Conservation (phyloP, 2,888 invertebrate species). For the Erebia aethiops region DNA sequence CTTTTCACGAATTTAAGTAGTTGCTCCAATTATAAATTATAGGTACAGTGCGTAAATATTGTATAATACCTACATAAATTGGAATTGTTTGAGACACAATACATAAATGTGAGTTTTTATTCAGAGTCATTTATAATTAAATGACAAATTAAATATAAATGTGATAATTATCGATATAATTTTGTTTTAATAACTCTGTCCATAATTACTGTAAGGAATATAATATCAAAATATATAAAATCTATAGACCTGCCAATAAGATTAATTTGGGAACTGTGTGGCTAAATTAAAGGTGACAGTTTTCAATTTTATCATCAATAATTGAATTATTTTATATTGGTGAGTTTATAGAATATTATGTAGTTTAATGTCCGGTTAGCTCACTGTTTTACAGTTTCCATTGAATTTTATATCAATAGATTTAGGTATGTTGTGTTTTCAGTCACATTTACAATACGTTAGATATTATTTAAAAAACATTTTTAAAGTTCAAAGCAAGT, state of each 20-base stretch:
- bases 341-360: constrained; percentile 30
- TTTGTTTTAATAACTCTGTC: constrained; percentile 47
- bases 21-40: constrained; percentile 8
- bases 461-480: neutral
- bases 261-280: constrained; percentile 6
- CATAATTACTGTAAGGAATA: constrained; percentile 45
- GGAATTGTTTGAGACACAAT: constrained; percentile 31
- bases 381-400: constrained; percentile 40
- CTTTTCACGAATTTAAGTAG: constrained; percentile 8
- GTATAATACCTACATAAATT: neutral
- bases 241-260: constrained; percentile 36
- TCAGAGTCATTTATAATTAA: constrained; percentile 35
- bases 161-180: constrained; percentile 44
- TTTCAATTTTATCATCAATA: neutral
- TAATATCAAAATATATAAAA: constrained; percentile 40
- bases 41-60: constrained; percentile 10
- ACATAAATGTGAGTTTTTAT: constrained; percentile 29
- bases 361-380: constrained; percentile 39
- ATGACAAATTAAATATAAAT: constrained; percentile 42
- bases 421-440: constrained; percentile 41
- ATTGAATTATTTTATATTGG: constrained; percentile 20
- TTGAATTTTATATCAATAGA: constrained; percentile 43
- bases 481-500: neutral
- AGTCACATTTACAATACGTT: constrained; percentile 30
- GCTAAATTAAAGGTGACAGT: neutral